Evolutionary conservation across 2,113 vertebrate species (phyloP), one percentile per base, ranked within the genome.

Genomic region (Lampris incognitus): DNA sequence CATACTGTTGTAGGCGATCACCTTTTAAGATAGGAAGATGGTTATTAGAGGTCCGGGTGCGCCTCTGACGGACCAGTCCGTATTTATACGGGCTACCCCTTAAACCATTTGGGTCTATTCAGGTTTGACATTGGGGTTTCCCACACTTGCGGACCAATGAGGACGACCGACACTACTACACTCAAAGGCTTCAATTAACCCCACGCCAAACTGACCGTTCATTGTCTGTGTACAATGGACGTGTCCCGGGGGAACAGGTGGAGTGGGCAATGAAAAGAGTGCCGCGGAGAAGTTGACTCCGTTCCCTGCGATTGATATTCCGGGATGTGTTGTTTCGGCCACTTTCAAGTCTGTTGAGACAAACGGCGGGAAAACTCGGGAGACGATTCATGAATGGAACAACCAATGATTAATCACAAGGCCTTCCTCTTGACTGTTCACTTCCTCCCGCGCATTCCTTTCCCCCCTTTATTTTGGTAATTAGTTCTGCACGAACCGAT

Each of bases 81-180:
- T 89, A 93, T 93, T 94, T 95, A 93, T 93, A 73, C 46, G 6
- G 0, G 9, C 37, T 41, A 0, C 1, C n/a, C 83, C 39, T 13
- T 0, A 60, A 46, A 65, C 69, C 1, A 69, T 81, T 89, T 91
- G 93, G 80, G 92, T 92, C 90, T 85, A 24, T 24, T 24, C 24
- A 4, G 0, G 2, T 88, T 64, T 73, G 6, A 36, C 7, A 51
- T 24, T 24, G 58, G 59, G 64, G 84, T 91, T 95, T 94, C 94
- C 94, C 95, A 95, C 92, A 92, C 79, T 93, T 82, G 0, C 1
- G 39, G 84, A 87, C 96, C 95, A 95, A 95, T 96, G 81, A 3
- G 67, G 4, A 6, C 9, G 4, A 8, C 9, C 46, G 5, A 55
- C 50, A 9, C 75, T n/a, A 24, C 6, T 75, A 94, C 91, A 90